phyloP scores from a whole-genome alignment of 2,888 invertebrate species.

The Epinotia nisella region DNA sequence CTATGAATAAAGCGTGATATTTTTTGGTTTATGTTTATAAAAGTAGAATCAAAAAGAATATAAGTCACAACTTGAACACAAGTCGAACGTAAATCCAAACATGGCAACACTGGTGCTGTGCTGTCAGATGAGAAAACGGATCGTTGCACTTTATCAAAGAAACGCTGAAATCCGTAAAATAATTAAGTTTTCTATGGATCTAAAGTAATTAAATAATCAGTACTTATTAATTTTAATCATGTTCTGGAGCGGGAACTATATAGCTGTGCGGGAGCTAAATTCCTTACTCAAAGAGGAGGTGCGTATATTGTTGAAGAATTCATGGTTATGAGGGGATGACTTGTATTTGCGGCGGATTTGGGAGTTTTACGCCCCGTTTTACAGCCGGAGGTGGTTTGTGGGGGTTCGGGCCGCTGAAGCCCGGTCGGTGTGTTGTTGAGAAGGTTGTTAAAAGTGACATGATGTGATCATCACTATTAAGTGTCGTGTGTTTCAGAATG shows the following conservation, averaged over 20 bases:
- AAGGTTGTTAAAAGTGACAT: conserved; percentile 30
- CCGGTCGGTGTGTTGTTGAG: conserved; percentile 20
- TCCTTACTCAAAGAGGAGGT: conserved; percentile 92
- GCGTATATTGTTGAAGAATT: conserved; percentile 75
- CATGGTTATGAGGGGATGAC: conserved; percentile 71
- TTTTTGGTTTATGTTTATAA: too few relatives aligned
- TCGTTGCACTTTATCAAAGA: conserved; percentile 72
- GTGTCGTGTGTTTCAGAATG: conserved; percentile 88
- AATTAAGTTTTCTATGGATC: conserved; percentile 77
- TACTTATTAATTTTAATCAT: conserved; percentile 85
- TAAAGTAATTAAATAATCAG: conserved; percentile 68
- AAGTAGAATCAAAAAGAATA: too few relatives aligned
- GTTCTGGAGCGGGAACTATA: conserved; percentile 93
- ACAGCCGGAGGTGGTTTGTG: conserved; percentile 7
- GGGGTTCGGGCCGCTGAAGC: neutral
- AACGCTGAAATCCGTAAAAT: conserved; percentile 69
- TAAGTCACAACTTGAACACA: too few relatives aligned
- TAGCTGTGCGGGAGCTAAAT: conserved; percentile 89
- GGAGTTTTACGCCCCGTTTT: conserved; percentile 49
- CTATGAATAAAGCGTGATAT: too few relatives aligned
- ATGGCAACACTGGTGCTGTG: conserved; percentile 38
- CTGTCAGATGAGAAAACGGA: conserved; percentile 70
- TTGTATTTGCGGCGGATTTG: conserved; percentile 54
- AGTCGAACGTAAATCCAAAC: neutral
- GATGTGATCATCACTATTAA: conserved; percentile 32